Evolutionary conservation across 2,888 invertebrate species (phyloP).

Genomic region (Cotesia congregata): DNA sequence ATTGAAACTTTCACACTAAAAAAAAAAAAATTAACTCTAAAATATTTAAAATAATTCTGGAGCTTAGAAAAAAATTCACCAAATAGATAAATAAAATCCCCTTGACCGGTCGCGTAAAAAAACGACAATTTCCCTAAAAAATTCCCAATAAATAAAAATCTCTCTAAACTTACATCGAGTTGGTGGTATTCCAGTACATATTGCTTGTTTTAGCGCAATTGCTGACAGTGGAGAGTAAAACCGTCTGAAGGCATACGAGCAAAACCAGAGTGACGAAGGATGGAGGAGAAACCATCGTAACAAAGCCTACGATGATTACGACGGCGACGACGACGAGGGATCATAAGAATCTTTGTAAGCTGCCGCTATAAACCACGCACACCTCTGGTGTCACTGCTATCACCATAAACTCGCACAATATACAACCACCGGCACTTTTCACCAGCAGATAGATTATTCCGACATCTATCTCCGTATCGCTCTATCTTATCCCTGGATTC

Average conservation of each 20-base stretch:
- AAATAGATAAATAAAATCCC: too few relatives aligned
- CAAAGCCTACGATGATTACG: constrained; percentile 50
- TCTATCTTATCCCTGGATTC: not conserved
- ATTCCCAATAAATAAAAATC: not conserved
- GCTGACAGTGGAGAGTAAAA: constrained; percentile 77
- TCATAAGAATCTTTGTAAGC: constrained; percentile 34
- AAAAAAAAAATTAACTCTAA: too few relatives aligned
- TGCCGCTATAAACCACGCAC: constrained; percentile 37
- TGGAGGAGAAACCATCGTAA: constrained; percentile 68
- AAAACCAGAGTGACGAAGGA: constrained; percentile 70
- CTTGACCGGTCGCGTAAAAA: too few relatives aligned
- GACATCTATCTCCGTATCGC: constrained; percentile 54
- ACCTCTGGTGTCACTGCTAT: constrained; percentile 47
- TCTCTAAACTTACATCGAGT: constrained; percentile 79
- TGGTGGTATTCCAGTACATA: constrained; percentile 92
- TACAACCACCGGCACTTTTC: constrained; percentile 53
- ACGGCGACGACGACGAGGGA: constrained; percentile 17
- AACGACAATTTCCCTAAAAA: too few relatives aligned
- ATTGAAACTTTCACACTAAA: too few relatives aligned
- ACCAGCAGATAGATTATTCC: constrained; percentile 54
- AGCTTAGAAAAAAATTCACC: too few relatives aligned
- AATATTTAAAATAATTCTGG: too few relatives aligned
- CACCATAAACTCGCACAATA: constrained; percentile 47
- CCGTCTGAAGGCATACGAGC: constrained; percentile 75
- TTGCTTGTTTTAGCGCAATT: constrained; percentile 88